Evolutionary conservation across 1,140 invertebrate species (phyloP), one percentile per base, ranked within the genome.

Genomic region (Drosophila novamexicana): DNA sequence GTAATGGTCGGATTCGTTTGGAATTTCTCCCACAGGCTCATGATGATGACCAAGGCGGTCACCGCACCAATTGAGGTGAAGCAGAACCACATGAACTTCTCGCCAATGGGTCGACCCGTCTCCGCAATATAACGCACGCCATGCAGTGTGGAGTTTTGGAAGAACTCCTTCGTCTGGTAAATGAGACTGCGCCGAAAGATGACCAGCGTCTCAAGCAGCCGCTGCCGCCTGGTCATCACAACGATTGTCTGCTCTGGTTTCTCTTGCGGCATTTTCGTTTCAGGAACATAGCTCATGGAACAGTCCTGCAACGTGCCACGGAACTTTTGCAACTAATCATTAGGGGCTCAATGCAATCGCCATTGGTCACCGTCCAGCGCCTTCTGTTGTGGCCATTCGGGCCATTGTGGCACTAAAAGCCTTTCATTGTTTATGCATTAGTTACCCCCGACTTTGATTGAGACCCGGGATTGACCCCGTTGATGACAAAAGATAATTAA

Each of bases 1-100:
- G 95, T 96, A n/a, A 96, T 96, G 0, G 95, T 96, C 1, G 96
- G 96, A 92, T 96, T 96, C 0, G 95, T 96, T 93, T 96, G 95
- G 92, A 96, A 97, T 85, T 96, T 96, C 73, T 95, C 94, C 95
- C 95, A 96, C 18, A 96, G 93, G 72, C 94, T 96, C 16, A 95
- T 93, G 54, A 96, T 96, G 61, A 96, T 96, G 29, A 95, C 94
- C 45, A 94, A 93, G 0, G 95, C 95, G 0, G 95, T 94, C 0
- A 95, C 93, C 2, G 95, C 93, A 0, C 95, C 95, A 44, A 94
- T 93, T 1, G 94, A 91, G 6, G 95, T 95, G 75, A 96, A 96
- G 64, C 94, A 93, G 76, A 96, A 96, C 96, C 96, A 96, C 93
- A 95, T 94, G 76, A 96, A 94, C 95, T 95, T 95, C 93, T 96